phyloP scores from a whole-genome alignment of 35 echinoderm and acorn worm genomes.

The Lytechinus variegatus region DNA sequence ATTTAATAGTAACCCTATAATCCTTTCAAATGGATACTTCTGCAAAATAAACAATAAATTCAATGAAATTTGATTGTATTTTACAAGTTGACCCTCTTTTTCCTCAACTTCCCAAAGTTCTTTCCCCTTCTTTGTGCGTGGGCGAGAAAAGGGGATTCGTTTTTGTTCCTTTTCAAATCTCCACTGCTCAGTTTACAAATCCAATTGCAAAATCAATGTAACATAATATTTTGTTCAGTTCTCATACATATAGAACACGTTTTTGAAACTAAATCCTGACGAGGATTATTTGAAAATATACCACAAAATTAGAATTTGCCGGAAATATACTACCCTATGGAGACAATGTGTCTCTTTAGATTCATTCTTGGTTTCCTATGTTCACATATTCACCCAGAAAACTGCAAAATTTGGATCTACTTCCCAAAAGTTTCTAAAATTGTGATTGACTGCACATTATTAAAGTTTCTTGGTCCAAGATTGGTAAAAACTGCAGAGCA shows the following conservation, averaged over 20 bases:
- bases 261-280: background rate
- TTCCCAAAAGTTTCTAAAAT: background rate
- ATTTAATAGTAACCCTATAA: background rate
- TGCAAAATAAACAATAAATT: background rate
- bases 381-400: background rate
- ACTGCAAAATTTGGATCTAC: background rate
- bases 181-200: constrained; percentile 1
- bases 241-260: background rate
- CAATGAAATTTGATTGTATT: constrained; percentile 5
- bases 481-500: too few species aligned
- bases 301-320: background rate
- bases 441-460: too few species aligned
- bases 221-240: background rate
- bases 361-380: background rate
- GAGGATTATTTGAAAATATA: background rate
- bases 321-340: background rate
- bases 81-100: constrained; percentile 9
- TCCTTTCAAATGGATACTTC: background rate
- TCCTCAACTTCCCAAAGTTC: background rate
- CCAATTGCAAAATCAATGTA: background rate
- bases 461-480: too few species aligned
- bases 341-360: background rate
- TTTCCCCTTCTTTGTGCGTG: background rate
- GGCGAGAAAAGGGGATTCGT: background rate
- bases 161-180: background rate